phyloP scores from a whole-genome alignment of 2,113 vertebrate genomes.

The Grantiella picta region DNA sequence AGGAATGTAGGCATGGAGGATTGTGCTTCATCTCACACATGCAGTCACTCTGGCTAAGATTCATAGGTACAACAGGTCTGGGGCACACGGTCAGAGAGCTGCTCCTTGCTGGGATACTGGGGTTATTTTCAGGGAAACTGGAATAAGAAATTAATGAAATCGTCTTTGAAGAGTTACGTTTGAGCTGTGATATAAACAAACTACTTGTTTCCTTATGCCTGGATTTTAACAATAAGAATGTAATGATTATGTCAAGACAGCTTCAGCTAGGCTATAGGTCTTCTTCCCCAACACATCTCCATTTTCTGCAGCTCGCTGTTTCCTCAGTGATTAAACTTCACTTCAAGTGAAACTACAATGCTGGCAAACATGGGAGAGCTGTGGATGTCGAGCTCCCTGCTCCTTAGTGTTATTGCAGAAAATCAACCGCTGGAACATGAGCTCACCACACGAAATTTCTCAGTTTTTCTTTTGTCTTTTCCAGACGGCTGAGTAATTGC shows the following conservation, averaged over 20 bases:
- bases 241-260: neutral
- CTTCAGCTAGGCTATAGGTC: neutral
- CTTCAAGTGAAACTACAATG: neutral
- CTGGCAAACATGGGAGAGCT: neutral
- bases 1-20: neutral
- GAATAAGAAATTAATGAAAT: neutral
- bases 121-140: neutral
- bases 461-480: slow-evolving; percentile 35
- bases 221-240: neutral
- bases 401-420: neutral
- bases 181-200: neutral
- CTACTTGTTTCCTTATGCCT: neutral
- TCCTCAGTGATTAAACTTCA: neutral
- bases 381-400: neutral
- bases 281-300: neutral
- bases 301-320: neutral
- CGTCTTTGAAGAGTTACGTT: neutral
- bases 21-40: neutral
- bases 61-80: neutral
- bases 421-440: neutral
- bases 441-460: neutral
- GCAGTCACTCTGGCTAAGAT: neutral
- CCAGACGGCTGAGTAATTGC: neutral
- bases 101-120: neutral
- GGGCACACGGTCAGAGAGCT: neutral